Conservation (phyloP, 2,888 invertebrate species). For the Amblyteles armatorius region DNA sequence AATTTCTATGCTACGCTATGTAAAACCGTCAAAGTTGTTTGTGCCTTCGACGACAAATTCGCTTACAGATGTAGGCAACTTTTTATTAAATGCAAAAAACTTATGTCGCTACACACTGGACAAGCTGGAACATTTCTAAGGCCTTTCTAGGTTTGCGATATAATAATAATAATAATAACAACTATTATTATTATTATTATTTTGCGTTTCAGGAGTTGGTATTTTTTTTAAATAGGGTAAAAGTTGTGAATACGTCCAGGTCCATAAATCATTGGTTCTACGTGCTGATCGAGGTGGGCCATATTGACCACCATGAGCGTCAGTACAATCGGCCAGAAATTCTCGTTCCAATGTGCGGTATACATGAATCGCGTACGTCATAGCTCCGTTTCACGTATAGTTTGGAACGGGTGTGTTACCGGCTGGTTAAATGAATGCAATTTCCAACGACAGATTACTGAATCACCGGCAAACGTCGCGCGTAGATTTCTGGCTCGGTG, state of each 20-base stretch:
- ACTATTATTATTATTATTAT: too few relatives aligned
- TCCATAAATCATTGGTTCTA: neutral
- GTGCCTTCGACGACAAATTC: too few relatives aligned
- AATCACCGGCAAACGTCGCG: neutral
- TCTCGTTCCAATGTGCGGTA: neutral
- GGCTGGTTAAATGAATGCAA: neutral
- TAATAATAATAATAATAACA: too few relatives aligned
- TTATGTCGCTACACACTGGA: too few relatives aligned
- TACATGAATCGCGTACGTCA: conserved; percentile 31
- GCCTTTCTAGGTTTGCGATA: too few relatives aligned
- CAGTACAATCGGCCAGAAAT: neutral
- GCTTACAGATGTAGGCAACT: too few relatives aligned
- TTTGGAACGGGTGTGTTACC: neutral
- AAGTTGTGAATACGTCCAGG: too few relatives aligned
- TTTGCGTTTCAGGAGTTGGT: neutral
- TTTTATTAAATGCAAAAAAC: too few relatives aligned
- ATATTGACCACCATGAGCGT: neutral
- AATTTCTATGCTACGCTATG: neutral
- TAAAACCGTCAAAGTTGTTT: too few relatives aligned
- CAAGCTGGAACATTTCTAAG: too few relatives aligned
- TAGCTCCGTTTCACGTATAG: conserved; percentile 12
- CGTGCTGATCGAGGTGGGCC: neutral
- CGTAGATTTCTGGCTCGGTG: neutral
- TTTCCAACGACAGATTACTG: neutral
- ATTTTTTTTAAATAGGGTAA: neutral